Conservation (phyloP, 1,140 invertebrate species). For the Drosophila ironensis region DNA sequence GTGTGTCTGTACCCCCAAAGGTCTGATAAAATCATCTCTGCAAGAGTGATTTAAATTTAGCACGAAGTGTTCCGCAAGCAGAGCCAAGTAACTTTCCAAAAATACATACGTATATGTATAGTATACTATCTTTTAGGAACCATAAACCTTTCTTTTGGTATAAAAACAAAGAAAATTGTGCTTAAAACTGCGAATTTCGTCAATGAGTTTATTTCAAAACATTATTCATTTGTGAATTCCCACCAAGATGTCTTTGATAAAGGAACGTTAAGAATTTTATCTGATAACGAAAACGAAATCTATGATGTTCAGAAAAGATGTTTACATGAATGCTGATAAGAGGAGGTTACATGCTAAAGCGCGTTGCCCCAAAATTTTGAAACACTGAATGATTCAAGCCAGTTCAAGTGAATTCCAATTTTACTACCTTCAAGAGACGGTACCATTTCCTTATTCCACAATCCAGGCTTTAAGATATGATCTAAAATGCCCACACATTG, state of each 20-base stretch:
- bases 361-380: constrained; percentile 10
- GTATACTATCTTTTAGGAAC: too few species aligned
- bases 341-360: constrained; percentile 19
- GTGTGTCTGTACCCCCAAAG: background rate
- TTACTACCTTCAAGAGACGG: too few species aligned
- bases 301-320: constrained; percentile 8
- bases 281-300: constrained; percentile 16
- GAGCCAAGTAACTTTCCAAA: constrained; percentile 9
- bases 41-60: constrained; percentile 7
- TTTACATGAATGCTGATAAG: constrained; percentile 25
- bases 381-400: too few species aligned
- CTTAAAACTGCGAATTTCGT: too few species aligned
- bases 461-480: too few species aligned
- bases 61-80: background rate
- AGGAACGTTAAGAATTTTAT: background rate
- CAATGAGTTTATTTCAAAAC: too few species aligned
- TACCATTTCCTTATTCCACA: too few species aligned
- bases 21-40: constrained; percentile 10
- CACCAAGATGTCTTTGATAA: constrained; percentile 23
- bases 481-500: too few species aligned
- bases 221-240: background rate
- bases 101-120: too few species aligned
- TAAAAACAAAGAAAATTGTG: too few species aligned
- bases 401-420: too few species aligned
- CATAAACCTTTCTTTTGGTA: too few species aligned